A percentile compares a stretch with the other conserved stretches of the same genome.
These are phyloP conservation scores for Coremacera marginata DNA, from an alignment of 2,888 invertebrate species.

Conservation along the genomic window DNA sequence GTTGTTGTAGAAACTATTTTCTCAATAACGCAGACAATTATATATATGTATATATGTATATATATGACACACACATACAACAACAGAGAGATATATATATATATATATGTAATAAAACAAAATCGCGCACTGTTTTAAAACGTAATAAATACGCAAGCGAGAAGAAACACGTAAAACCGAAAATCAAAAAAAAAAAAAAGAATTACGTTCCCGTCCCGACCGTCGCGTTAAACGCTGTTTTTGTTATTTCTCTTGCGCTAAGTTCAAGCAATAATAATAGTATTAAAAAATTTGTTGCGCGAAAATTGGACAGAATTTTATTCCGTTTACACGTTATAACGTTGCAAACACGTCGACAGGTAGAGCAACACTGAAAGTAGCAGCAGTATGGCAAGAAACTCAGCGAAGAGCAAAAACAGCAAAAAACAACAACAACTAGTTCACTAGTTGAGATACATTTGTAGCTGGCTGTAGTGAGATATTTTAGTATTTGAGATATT, in stretches of 20 bases:
- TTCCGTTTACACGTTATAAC: background rate
- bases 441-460: background rate
- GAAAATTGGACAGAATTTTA: constrained; percentile 11
- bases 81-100: background rate
- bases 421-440: constrained; percentile 14
- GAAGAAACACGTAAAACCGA: background rate
- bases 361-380: constrained; percentile 58
- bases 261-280: background rate
- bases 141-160: constrained; percentile 20
- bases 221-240: background rate
- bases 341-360: constrained; percentile 58
- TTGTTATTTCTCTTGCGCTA: too few relatives aligned
- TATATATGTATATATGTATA: too few relatives aligned
- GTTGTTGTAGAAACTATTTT: constrained; percentile 2
- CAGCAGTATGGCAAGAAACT: constrained; percentile 2
- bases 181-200: background rate
- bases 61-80: background rate
- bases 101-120: background rate
- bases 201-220: background rate
- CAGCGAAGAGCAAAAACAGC: constrained; percentile 12
- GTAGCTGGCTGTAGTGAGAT: background rate
- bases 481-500: background rate
- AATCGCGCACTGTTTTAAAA: background rate
- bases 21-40: background rate
- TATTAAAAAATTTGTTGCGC: constrained; percentile 3